Evolutionary conservation across 92 coral and sea anemone species (phyloP), one percentile per base, ranked within the genome.

Genomic region (Phenganax subtilis): DNA sequence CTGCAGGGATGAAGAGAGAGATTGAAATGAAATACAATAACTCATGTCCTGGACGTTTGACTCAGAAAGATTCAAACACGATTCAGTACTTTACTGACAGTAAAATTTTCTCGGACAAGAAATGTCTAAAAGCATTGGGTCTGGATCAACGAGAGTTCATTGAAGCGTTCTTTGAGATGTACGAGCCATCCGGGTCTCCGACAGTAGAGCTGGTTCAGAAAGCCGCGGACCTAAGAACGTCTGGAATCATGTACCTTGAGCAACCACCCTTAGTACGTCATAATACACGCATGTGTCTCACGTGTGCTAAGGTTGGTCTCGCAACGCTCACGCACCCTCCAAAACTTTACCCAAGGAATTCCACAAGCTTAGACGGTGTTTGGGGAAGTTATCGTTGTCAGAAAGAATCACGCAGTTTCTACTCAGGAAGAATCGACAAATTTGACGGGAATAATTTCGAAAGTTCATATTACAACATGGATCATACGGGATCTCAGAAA

Each of bases 311-410:
- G 15, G 29, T 79, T 62, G 74, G 61, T 27, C 10, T 65, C 2
- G 73, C 57, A 4, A 52, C 28, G 8, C 59, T 79, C 6, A 15
- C 7, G 54, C 9, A 17, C 53, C 83, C 83, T 16, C 83, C 83
- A 7, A 79, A 79, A 54, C 74, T 79, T 51, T 51, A 16, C 57
- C 8, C 15, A 14, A 47, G 83, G 9, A 79, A 79, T 54, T 51
- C 83, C 10, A 47, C 83, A 14, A 53, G 83, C 61, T 25, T 79
- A 52, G 83, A 79, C 51, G 83, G 83, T 0, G 62, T 54, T 28
- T 79, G 83, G 83, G 83, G 72, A 9, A 79, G 74, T 30, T n/a
- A 56, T 15, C 74, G 68, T 31, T 79, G 83, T 61, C 83, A 54
- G 10, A 12, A 52, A 15, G 54, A n/a, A 14, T 20, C 9, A 27